These are phyloP conservation scores for Nephrotoma appendiculata DNA, from an alignment of 2,888 invertebrate species.

Conservation along the genomic window DNA sequence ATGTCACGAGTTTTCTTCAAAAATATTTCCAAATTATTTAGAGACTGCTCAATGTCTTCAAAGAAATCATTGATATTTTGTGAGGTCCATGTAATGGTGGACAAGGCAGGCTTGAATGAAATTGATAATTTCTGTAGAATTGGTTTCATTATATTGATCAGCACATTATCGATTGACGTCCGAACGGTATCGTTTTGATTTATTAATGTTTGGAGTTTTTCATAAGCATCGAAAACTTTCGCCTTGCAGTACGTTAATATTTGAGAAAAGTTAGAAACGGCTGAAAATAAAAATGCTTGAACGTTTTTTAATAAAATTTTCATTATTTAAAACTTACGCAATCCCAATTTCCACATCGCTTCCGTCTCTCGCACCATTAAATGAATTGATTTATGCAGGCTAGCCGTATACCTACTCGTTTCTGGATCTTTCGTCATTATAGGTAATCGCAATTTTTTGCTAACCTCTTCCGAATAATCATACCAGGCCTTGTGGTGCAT, in stretches of 20 bases:
- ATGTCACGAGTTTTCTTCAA: slow-evolving; percentile 45
- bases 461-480: slow-evolving; percentile 56
- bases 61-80: slow-evolving; percentile 36
- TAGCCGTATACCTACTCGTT: slow-evolving; percentile 49
- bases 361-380: slow-evolving; percentile 69
- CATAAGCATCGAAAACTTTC: slow-evolving; percentile 46
- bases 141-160: slow-evolving; percentile 52
- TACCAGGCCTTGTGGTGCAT: slow-evolving; percentile 72
- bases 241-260: slow-evolving; percentile 59
- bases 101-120: slow-evolving; percentile 59
- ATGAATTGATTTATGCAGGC: slow-evolving; percentile 56
- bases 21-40: slow-evolving; percentile 20
- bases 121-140: slow-evolving; percentile 52
- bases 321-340: slow-evolving; percentile 26
- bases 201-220: slow-evolving; percentile 45
- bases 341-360: slow-evolving; percentile 60
- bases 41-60: slow-evolving; percentile 33
- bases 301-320: no score
- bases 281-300: slow-evolving; percentile 20
- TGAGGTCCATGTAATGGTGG: slow-evolving; percentile 70
- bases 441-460: slow-evolving; percentile 45
- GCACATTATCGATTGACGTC: slow-evolving; percentile 33
- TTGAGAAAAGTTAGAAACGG: slow-evolving; percentile 61
- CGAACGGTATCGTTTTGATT: slow-evolving; percentile 45
- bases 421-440: slow-evolving; percentile 50